These are phyloP conservation scores for Artemisiospiza belli DNA, from an alignment of 2,113 vertebrate genomes.

Conservation along the genomic window DNA sequence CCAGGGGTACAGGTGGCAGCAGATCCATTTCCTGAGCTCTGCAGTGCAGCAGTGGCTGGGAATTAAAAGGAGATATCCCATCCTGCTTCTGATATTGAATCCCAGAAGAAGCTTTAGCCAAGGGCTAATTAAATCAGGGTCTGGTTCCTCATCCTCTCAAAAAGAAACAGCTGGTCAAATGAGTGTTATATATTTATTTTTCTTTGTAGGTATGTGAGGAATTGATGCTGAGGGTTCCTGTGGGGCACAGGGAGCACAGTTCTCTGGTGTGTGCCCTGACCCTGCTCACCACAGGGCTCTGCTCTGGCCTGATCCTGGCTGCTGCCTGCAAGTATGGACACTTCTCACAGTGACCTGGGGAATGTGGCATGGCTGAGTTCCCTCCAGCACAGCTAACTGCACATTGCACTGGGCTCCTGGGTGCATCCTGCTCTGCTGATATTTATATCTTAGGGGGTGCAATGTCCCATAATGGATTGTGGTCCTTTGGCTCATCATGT, in stretches of 20 bases:
- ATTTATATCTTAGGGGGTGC: background rate
- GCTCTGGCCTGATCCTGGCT: constrained; percentile 76
- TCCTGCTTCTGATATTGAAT: background rate
- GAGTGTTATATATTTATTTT: background rate
- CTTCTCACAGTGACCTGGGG: constrained; percentile 26
- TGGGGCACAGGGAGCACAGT: constrained; percentile 79
- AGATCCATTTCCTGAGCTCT: background rate
- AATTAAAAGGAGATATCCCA: background rate
- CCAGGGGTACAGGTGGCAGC: background rate
- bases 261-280: constrained; percentile 80
- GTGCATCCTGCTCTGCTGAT: background rate
- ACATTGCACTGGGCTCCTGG: background rate
- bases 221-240: constrained; percentile 77
- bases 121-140: background rate
- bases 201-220: constrained; percentile 64
- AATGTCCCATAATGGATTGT: background rate
- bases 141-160: background rate
- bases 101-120: background rate
- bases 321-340: constrained; percentile 78
- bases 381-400: background rate
- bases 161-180: background rate
- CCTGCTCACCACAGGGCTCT: constrained; percentile 79
- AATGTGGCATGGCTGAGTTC: background rate
- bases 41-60: background rate
- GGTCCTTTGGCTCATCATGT: background rate